phyloP scores from a whole-genome alignment of 2,888 invertebrate genomes.

The Tenthredo livida region DNA sequence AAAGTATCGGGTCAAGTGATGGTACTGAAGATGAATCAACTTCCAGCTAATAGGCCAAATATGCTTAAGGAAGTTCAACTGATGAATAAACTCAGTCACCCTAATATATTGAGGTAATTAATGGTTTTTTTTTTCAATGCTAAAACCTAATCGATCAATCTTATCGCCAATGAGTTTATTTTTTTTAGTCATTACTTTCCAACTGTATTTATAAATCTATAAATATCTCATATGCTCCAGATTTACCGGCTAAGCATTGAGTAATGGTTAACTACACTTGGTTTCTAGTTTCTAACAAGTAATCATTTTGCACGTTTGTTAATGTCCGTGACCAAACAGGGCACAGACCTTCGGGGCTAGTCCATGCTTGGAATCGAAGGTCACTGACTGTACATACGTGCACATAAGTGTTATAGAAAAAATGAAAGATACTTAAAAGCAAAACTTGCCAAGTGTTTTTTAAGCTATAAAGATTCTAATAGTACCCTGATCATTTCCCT shows the following conservation, averaged over 20 bases:
- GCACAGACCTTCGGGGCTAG: constrained; percentile 70
- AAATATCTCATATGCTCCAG: constrained; percentile 5
- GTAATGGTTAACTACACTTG: background rate
- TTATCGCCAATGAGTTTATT: background rate
- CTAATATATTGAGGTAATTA: constrained; percentile 92
- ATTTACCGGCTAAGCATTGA: constrained; percentile 19
- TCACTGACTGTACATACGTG: constrained; percentile 68
- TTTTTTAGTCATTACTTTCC: background rate
- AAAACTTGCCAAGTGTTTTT: background rate
- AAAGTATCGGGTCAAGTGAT: constrained; percentile 95
- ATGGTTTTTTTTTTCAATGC: background rate
- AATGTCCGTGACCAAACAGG: constrained; percentile 62
- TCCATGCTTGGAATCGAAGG: constrained; percentile 68
- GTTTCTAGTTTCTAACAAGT: constrained; percentile 35
- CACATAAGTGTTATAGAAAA: constrained; percentile 63
- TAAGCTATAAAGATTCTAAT: background rate
- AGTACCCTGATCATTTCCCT: background rate
- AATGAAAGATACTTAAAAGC: constrained; percentile 7
- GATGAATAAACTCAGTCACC: constrained; percentile 96
- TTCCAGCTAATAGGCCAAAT: constrained; percentile 95
- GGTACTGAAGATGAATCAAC: constrained; percentile 98
- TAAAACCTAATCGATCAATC: background rate
- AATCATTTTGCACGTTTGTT: constrained; percentile 40
- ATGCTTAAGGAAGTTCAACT: constrained; percentile 98
- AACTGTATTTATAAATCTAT: constrained; percentile 6